phyloP scores from a whole-genome alignment of 1,140 invertebrate species.

The Drosophila cardini region DNA sequence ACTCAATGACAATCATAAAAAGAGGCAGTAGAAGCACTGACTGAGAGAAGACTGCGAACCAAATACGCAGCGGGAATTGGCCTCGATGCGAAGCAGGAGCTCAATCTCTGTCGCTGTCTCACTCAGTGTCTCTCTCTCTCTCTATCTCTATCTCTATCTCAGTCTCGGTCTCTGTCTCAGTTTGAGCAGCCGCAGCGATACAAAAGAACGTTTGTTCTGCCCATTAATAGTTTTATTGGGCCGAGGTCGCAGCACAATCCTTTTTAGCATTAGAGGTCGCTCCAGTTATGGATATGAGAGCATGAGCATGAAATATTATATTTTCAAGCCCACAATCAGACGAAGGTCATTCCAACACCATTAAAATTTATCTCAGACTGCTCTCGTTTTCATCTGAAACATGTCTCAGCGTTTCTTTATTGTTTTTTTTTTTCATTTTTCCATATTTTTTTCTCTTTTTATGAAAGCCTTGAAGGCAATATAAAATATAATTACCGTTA shows the following conservation, averaged over 20 bases:
- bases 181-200: conserved; percentile 47
- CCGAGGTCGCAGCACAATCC: conserved; percentile 48
- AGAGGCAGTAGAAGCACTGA: not conserved
- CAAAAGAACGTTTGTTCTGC: conserved; percentile 78
- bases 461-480: conserved; percentile 61
- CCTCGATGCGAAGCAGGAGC: conserved; percentile 57
- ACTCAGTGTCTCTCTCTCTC: not conserved
- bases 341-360: conserved; percentile 65
- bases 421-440: not conserved
- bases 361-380: conserved; percentile 67
- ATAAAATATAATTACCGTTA: conserved; percentile 36
- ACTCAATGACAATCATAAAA: conserved; percentile 13
- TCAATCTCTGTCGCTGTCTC: not conserved
- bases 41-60: conserved; percentile 41
- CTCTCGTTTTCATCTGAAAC: conserved; percentile 70
- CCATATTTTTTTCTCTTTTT: conserved; percentile 5
- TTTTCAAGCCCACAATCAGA: conserved; percentile 59
- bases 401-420: conserved; percentile 8
- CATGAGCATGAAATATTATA: conserved; percentile 76
- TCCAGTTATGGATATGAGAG: conserved; percentile 68
- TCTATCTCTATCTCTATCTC: not conserved
- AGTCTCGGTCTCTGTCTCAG: not conserved
- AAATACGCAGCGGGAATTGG: conserved; percentile 74
- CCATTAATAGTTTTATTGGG: conserved; percentile 80
- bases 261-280: conserved; percentile 54